Percentiles rank a stretch among this genome's conserved stretches.
Evolutionary conservation across 2,113 vertebrate genomes (phyloP).

Genomic region (Pollachius pollachius): DNA sequence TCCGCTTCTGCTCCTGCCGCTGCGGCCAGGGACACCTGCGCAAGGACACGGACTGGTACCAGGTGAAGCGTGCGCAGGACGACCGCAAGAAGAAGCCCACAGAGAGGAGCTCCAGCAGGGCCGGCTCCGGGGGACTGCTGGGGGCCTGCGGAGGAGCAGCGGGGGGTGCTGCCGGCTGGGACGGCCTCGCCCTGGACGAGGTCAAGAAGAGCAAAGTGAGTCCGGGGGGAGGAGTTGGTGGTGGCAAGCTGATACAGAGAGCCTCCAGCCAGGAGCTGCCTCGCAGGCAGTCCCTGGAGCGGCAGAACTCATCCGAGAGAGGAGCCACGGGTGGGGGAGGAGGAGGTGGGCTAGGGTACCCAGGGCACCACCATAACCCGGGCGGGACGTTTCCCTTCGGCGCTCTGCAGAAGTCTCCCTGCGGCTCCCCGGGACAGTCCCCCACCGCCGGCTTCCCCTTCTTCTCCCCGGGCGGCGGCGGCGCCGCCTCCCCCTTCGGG

Average conservation of each 20-base stretch:
- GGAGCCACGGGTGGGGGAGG: slow-evolving; percentile 28
- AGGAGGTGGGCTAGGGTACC: too few species aligned
- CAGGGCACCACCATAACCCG: background rate
- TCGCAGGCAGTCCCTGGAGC: slow-evolving; percentile 87
- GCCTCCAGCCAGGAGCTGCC: slow-evolving; percentile 84
- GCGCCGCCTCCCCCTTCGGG: slow-evolving; percentile 68
- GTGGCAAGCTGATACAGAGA: slow-evolving; percentile 78
- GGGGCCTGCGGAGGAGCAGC: slow-evolving; percentile 64
- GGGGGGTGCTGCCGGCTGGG: slow-evolving; percentile 54
- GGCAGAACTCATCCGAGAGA: slow-evolving; percentile 92
- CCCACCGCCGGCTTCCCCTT: slow-evolving; percentile 88
- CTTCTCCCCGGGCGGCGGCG: slow-evolving; percentile 52
- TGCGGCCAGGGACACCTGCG: slow-evolving; percentile 96
- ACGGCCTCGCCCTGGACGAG: slow-evolving; percentile 75
- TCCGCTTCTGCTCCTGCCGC: slow-evolving; percentile 96
- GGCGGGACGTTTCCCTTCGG: slow-evolving; percentile 57
- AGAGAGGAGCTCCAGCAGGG: slow-evolving; percentile 79
- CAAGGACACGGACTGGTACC: slow-evolving; percentile 99
- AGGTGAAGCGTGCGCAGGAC: slow-evolving; percentile 92
- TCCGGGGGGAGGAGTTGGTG: slow-evolving; percentile 44
- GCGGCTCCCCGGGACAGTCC: slow-evolving; percentile 89
- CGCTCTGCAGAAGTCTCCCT: slow-evolving; percentile 78
- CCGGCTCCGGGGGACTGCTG: too few species aligned
- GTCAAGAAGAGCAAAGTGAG: slow-evolving; percentile 81
- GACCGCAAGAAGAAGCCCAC: slow-evolving; percentile 92